Evolutionary conservation across 2,113 vertebrate genomes (phyloP).

Genomic region (Plecturocebus donacophilus): DNA sequence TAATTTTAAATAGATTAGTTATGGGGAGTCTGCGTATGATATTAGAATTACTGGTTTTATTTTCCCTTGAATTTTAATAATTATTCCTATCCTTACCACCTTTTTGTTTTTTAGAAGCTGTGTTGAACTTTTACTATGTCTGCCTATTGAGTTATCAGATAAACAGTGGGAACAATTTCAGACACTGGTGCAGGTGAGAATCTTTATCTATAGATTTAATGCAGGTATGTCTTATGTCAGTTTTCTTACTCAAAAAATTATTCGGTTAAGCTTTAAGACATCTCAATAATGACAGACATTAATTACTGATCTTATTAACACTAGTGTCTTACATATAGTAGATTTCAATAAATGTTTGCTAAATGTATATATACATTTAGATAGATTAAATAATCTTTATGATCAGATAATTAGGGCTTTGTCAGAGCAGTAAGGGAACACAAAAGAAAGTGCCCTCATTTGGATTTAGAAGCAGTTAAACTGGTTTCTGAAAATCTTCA

Average conservation of each 20-base stretch:
- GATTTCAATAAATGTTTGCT: background rate
- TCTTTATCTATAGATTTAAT: slow-evolving; percentile 53
- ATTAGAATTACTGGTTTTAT: slow-evolving; percentile 41
- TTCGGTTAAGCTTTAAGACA: slow-evolving; percentile 47
- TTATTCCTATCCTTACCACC: slow-evolving; percentile 15
- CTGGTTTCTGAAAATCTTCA: slow-evolving; percentile 22
- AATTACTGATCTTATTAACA: slow-evolving; percentile 34
- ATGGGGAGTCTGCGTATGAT: background rate
- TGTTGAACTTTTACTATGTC: slow-evolving; percentile 93
- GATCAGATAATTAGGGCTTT: background rate
- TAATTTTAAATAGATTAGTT: slow-evolving; percentile 45
- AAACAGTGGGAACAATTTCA: slow-evolving; percentile 92
- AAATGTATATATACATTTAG: slow-evolving; percentile 29
- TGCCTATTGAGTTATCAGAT: slow-evolving; percentile 92
- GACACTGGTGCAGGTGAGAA: slow-evolving; percentile 92
- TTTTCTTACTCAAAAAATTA: slow-evolving; percentile 39
- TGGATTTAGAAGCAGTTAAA: slow-evolving; percentile 47
- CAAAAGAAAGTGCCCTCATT: slow-evolving; percentile 42
- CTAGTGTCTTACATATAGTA: background rate
- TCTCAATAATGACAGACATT: background rate
- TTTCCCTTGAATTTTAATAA: slow-evolving; percentile 61
- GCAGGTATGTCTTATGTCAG: background rate
- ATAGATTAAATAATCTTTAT: slow-evolving; percentile 21
- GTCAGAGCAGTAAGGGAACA: slow-evolving; percentile 32
- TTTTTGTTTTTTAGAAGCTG: slow-evolving; percentile 91